These are phyloP conservation scores for Euplexia lucipara DNA, from an alignment of 2,888 invertebrate species.

Conservation along the genomic window DNA sequence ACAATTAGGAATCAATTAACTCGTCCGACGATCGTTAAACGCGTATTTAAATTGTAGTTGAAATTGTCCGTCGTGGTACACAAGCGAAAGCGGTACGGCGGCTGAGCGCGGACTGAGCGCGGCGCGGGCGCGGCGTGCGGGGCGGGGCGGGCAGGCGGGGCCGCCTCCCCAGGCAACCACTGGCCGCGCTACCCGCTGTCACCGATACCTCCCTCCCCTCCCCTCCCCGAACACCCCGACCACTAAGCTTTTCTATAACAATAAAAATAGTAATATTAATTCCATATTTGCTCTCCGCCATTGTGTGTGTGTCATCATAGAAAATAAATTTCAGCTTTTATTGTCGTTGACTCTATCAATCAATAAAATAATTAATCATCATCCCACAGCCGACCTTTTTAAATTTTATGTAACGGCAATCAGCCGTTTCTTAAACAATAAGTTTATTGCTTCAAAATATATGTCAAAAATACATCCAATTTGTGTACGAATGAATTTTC, in stretches of 20 bases:
- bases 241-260: constrained; percentile 82
- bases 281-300: constrained; percentile 64
- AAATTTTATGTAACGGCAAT: constrained; percentile 29
- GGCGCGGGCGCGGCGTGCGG: constrained; percentile 76
- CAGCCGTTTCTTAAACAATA: constrained; percentile 7
- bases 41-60: constrained; percentile 66
- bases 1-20: constrained; percentile 59
- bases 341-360: constrained; percentile 30
- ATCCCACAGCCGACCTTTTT: constrained; percentile 15
- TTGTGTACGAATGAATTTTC: constrained; percentile 47
- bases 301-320: constrained; percentile 39
- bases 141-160: constrained; percentile 74
- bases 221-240: constrained; percentile 69
- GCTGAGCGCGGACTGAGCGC: constrained; percentile 85
- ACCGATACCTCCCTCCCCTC: constrained; percentile 75
- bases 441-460: neutral
- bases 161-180: constrained; percentile 80
- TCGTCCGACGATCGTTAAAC: constrained; percentile 61
- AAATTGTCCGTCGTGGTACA: constrained; percentile 64
- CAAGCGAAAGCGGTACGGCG: constrained; percentile 77
- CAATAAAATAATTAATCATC: constrained; percentile 38
- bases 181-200: constrained; percentile 86
- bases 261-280: constrained; percentile 74
- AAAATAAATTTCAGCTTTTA: constrained; percentile 49
- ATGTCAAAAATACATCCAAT: constrained; percentile 14